phyloP scores from a whole-genome alignment of 2,888 invertebrate genomes.

The Zonitis immaculata region DNA sequence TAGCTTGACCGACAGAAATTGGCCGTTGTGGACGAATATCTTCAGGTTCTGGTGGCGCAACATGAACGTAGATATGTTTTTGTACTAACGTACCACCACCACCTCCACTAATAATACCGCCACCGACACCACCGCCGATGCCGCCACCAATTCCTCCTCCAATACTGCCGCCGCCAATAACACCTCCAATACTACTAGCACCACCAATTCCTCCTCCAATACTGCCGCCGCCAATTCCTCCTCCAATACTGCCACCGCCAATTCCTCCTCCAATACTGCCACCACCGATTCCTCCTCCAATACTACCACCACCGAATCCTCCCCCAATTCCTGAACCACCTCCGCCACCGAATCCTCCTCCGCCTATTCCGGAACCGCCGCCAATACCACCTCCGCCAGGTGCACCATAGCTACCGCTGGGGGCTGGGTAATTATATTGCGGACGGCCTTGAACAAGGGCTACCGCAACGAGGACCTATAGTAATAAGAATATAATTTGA shows the following conservation, averaged over 20 bases:
- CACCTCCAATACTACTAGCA: slow-evolving; percentile 46
- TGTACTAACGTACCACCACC: slow-evolving; percentile 61
- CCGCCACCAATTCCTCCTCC: slow-evolving; percentile 44
- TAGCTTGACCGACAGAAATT: slow-evolving; percentile 64
- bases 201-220: slow-evolving; percentile 27
- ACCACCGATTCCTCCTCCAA: slow-evolving; percentile 21
- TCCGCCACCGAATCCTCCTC: slow-evolving; percentile 19
- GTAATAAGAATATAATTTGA: slow-evolving; percentile 1
- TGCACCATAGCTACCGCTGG: slow-evolving; percentile 48
- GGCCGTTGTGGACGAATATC: slow-evolving; percentile 59
- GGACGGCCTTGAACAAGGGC: slow-evolving; percentile 57
- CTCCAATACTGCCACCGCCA: slow-evolving; percentile 36
- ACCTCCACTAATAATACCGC: slow-evolving; percentile 37
- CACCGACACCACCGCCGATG: slow-evolving; percentile 22
- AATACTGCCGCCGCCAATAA: slow-evolving; percentile 39
- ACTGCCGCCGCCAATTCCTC: slow-evolving; percentile 17
- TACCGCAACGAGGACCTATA: slow-evolving; percentile 41
- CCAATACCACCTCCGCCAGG: slow-evolving; percentile 34
- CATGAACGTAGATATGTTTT: slow-evolving; percentile 84
- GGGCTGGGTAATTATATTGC: slow-evolving; percentile 58
- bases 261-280: no score
- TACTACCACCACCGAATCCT: slow-evolving; percentile 22
- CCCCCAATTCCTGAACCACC: slow-evolving; percentile 15
- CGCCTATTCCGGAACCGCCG: slow-evolving; percentile 17
- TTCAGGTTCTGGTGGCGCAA: slow-evolving; percentile 77